These are phyloP conservation scores for Pseudomyrmex pallidus DNA, from an alignment of 1,140 invertebrate species.

Conservation along the genomic window DNA sequence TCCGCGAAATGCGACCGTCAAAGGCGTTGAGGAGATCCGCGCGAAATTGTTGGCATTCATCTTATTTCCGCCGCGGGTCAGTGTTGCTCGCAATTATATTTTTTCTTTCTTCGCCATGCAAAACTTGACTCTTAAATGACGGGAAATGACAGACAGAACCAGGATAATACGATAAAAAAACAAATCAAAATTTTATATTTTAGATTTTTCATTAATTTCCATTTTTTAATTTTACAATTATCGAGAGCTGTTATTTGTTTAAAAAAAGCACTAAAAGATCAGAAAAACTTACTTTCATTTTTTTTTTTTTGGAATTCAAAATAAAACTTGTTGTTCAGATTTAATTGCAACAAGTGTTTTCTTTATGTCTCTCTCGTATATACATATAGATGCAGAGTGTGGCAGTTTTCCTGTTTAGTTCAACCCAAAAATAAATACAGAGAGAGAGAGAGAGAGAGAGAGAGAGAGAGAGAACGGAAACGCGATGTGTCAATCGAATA, in stretches of 20 bases:
- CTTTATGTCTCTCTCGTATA: neutral
- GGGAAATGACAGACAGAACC: neutral
- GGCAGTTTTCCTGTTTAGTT: conserved; percentile 28
- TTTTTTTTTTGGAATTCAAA: too few relatives aligned
- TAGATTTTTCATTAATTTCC: neutral
- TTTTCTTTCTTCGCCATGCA: conserved; percentile 70
- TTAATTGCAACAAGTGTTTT: conserved; percentile 40
- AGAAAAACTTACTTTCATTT: too few relatives aligned
- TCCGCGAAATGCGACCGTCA: conserved; percentile 79
- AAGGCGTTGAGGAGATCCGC: conserved; percentile 76
- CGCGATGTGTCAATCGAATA: conserved; percentile 52
- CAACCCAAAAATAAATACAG: conserved; percentile 43
- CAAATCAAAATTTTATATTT: neutral
- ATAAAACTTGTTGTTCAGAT: neutral
- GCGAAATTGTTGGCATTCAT: conserved; percentile 76
- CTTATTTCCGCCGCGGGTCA: conserved; percentile 72
- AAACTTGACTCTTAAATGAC: neutral
- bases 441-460: conserved; percentile 21
- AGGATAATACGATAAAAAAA: neutral
- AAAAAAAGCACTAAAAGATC: too few relatives aligned
- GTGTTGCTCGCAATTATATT: conserved; percentile 68
- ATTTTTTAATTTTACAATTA: neutral
- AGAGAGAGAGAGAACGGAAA: conserved; percentile 12
- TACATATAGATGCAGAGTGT: neutral
- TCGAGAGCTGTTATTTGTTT: too few relatives aligned